phyloP scores from a whole-genome alignment of 37 sponge, comb jelly and placozoan genomes.

The Dysidea cf. avara region DNA sequence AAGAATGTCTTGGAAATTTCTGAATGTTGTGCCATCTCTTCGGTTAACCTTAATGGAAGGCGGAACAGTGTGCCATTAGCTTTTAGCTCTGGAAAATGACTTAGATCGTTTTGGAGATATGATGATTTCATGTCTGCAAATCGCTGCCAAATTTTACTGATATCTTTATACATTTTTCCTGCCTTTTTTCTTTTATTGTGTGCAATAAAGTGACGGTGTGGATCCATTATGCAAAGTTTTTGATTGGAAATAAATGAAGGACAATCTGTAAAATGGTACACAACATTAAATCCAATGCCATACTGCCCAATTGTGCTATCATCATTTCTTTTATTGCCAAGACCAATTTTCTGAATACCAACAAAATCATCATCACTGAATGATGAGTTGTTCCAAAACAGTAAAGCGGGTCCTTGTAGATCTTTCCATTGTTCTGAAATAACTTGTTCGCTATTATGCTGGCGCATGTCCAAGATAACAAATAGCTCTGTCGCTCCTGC shows the following conservation, averaged over 20 bases:
- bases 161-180: slow-evolving; percentile 41
- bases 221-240: slow-evolving; percentile 79
- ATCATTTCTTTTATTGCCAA: no score
- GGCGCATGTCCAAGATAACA: slow-evolving; percentile 35
- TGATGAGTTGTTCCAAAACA: no score
- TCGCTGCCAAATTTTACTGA: slow-evolving; percentile 43
- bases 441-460: slow-evolving; percentile 8
- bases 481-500: slow-evolving; percentile 41
- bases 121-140: slow-evolving; percentile 52
- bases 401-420: no score
- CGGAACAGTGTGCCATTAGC: slow-evolving; percentile 66
- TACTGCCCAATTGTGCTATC: slow-evolving; percentile 15
- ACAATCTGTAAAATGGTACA: no score
- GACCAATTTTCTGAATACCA: no score
- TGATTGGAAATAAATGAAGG: slow-evolving; percentile 75
- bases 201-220: slow-evolving; percentile 58
- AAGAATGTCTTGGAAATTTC: no score
- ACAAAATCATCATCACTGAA: no score
- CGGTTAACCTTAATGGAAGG: slow-evolving; percentile 56
- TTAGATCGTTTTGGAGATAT: slow-evolving; percentile 20
- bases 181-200: slow-evolving; percentile 23
- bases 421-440: slow-evolving; percentile 21
- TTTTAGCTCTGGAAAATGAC: slow-evolving; percentile 22
- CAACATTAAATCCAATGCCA: slow-evolving; percentile 66
- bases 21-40: slow-evolving; percentile 26